A percentile compares a stretch with the other conserved stretches of the same genome.
Conservation (phyloP, 2,113 vertebrate genomes). For the Engraulis encrasicolus region DNA sequence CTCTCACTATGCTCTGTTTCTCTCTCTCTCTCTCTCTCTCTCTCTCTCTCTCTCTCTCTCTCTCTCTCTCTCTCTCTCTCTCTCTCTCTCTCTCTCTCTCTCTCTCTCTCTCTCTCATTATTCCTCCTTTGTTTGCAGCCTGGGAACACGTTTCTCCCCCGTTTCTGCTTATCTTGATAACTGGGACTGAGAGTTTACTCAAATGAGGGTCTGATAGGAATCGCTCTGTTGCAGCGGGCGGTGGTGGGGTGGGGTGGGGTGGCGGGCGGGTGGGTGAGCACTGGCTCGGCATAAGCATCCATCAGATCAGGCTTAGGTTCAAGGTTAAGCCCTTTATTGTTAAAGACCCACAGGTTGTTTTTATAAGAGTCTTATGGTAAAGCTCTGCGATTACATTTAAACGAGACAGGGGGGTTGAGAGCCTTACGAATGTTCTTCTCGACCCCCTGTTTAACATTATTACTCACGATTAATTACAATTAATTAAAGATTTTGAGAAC, state of each 20-base stretch:
- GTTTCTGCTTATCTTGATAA: neutral
- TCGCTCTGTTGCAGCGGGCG: neutral
- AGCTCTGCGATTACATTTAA: neutral
- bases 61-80: neutral
- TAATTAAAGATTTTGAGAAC: neutral
- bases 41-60: neutral
- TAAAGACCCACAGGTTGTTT: neutral
- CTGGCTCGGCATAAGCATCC: neutral
- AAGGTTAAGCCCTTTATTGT: neutral
- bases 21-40: neutral
- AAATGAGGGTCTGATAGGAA: neutral
- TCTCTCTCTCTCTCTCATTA: neutral
- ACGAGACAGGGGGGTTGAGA: neutral
- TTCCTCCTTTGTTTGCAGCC: neutral
- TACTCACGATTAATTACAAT: too few species aligned
- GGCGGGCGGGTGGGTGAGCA: too few species aligned
- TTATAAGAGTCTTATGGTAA: neutral
- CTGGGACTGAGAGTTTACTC: neutral
- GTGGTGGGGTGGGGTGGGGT: too few species aligned
- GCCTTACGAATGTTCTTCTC: neutral
- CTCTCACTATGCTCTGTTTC: neutral
- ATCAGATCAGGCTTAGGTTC: slow-evolving; percentile 11
- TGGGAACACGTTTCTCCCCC: neutral
- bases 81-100: neutral
- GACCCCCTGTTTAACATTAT: too few species aligned